Percentiles rank a stretch among this genome's conserved stretches.
These are phyloP conservation scores for Ancistrus triradiatus DNA, from an alignment of 2,113 vertebrate species.

Conservation along the genomic window DNA sequence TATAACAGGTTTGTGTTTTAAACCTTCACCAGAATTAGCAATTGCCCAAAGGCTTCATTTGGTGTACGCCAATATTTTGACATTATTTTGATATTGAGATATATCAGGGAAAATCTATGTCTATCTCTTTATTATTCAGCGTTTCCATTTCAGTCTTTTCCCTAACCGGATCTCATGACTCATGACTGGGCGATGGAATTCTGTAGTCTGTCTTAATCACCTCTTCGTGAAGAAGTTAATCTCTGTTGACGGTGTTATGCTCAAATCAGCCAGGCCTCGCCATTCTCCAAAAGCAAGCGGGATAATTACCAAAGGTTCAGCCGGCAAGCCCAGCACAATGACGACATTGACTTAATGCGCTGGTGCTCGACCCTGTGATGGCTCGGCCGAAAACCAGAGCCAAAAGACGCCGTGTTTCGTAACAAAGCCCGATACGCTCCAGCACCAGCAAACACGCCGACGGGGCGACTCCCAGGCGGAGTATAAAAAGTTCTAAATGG, in stretches of 20 bases:
- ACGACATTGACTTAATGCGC: constrained; percentile 75
- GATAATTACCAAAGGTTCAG: constrained; percentile 75
- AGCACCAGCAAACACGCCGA: constrained; percentile 62
- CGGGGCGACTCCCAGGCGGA: neutral
- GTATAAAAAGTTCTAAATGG: neutral
- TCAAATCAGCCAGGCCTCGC: constrained; percentile 50
- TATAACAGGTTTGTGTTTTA: too few relatives aligned
- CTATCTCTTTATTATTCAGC: neutral
- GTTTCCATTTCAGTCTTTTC: neutral
- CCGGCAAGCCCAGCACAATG: constrained; percentile 68
- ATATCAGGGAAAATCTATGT: too few relatives aligned
- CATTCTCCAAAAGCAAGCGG: constrained; percentile 56
- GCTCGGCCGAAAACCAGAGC: constrained; percentile 56
- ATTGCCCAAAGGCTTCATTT: too few relatives aligned
- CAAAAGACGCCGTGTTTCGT: constrained; percentile 74
- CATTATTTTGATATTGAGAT: too few relatives aligned
- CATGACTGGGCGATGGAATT: neutral
- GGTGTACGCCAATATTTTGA: too few relatives aligned
- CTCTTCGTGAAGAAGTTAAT: constrained; percentile 59
- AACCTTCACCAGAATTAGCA: too few relatives aligned
- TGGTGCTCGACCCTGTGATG: constrained; percentile 63
- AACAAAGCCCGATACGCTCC: constrained; percentile 81
- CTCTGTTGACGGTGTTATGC: constrained; percentile 62
- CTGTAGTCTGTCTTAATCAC: constrained; percentile 49
- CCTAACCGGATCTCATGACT: neutral